Percentiles rank a stretch among this genome's conserved stretches.
phyloP scores from a whole-genome alignment of 2,888 invertebrate species.

The Caenorhabditis zanzibari region DNA sequence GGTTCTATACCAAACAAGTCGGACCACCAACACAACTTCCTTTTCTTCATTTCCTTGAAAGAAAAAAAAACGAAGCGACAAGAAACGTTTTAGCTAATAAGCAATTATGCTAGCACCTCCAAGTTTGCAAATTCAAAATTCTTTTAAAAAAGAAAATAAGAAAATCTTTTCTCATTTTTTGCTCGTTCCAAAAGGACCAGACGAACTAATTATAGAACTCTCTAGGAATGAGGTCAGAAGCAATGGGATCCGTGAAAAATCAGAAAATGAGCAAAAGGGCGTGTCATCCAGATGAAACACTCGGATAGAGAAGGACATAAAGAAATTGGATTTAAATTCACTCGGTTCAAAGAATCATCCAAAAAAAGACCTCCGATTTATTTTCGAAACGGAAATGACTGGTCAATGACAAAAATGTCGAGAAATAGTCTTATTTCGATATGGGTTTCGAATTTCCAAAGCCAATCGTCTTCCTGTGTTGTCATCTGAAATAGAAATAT shows the following conservation, averaged over 20 bases:
- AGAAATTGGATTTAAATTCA: constrained; percentile 2
- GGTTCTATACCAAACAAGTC: constrained; percentile 2
- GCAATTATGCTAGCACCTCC: constrained; percentile 29
- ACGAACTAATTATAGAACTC: constrained; percentile 14
- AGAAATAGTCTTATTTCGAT: constrained; percentile 29
- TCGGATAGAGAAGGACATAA: background rate
- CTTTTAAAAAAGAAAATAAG: background rate
- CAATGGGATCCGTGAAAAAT: constrained; percentile 12
- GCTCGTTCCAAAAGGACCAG: constrained; percentile 7
- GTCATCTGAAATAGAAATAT: constrained; percentile 40
- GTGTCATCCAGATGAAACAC: constrained; percentile 14
- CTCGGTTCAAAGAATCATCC: constrained; percentile 2
- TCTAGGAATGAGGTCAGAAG: constrained; percentile 23
- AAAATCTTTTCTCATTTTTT: background rate
- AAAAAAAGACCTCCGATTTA: constrained; percentile 5
- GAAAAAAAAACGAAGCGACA: background rate
- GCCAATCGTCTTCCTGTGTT: background rate
- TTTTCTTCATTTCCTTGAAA: background rate
- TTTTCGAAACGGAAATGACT: constrained; percentile 49
- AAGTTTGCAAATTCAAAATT: constrained; percentile 6
- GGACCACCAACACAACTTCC: background rate
- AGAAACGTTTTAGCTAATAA: constrained; percentile 25
- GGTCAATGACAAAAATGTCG: constrained; percentile 32
- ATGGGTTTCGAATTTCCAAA: constrained; percentile 50
- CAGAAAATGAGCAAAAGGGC: background rate